Evolutionary conservation across 2,888 invertebrate species (phyloP), one percentile per base, ranked within the genome.

Genomic region (Drosophila subquinaria): DNA sequence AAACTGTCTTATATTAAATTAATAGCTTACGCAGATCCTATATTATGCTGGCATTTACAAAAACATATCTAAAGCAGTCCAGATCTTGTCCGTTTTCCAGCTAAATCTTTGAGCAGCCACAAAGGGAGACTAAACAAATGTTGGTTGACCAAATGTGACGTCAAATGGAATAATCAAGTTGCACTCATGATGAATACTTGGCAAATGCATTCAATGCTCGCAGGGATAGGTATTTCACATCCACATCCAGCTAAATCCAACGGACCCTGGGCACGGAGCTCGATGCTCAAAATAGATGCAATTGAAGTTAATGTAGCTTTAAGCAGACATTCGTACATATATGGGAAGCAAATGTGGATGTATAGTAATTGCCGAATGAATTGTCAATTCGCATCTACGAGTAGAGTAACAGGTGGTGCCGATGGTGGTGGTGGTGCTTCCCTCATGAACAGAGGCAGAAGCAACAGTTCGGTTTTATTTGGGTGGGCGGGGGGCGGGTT

Each of bases 341-440:
- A 30, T 15, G 23, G 11, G 10, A 20, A 20, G 57, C 11, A 20
- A 13, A 8, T 11, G 40, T 20, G 30, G 55, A 27, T 27, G 27
- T 67, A 71, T 76, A 67, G 51, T 62, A 76, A 76, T 61, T 76
- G 76, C 73, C 77, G 73, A 77, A 69, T 77, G 73, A 69, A 59
- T 48, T 57, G 48, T 4, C 50, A 53, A 50, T 64, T 59, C 40
- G 53, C 53, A 55, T 60, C 69, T 17, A 9, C 40, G 40, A 40
- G 40, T 76, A 73, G 40, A 40, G 40, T 76, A 76, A 76, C 76
- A 76, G 76, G 76, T 76, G 77, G 73, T 69, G 45, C 35, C 23
- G n/a, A 42, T 27, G 15, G 43, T 30, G 30, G 0, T 30, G 30
- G 30, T 53, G 53, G 30, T 45, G 33, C n/a, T 27, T 33, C 11